Evolutionary conservation across 2,888 invertebrate genomes (phyloP), one percentile per base, ranked within the genome.

Genomic region (Apantesis nais): DNA sequence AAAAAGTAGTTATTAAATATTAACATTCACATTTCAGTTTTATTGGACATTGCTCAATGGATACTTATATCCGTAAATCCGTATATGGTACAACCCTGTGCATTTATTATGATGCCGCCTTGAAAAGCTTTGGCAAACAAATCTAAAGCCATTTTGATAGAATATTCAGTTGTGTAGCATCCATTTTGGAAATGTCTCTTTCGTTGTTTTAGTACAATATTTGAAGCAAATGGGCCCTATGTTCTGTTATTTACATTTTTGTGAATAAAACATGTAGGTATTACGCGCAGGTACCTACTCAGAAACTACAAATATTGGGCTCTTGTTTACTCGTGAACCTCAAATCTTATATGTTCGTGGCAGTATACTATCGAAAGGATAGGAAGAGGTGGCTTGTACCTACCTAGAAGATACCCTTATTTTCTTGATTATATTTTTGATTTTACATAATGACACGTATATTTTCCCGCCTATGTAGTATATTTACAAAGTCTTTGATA

Each of bases 81-180:
- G 77, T 78, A 78, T 82, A 80, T 79, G 76, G 79, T 78, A 87
- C 84, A 89, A 90, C 89, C 89, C 87, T 88, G 90, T 93, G 90
- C 91, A 93, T 92, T 90, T 87, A 86, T 92, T 92, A 93, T 93
- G 90, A 92, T 83, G 79, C 79, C 78, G 77, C 78, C 86, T 88
- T 86, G 73, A 85, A 90, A 90, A 88, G 90, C 91, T 91, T 92
- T 72, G 91, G 87, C 88, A 90, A 89, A 91, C 90, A 92, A 93
- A 92, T 91, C 91, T 91, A 87, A 88, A 86, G 91, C 90, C 88
- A 90, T 92, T 91, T 90, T 89, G 89, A 92, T 92, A 82, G 90
- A 92, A 92, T 93, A 92, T 93, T 93, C 89, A 91, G 90, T 88
- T 89, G 88, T 88, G 88, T 88, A 89, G 86, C 87, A 88, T 90